Percentiles rank a stretch among this genome's conserved stretches.
Evolutionary conservation across 1,140 invertebrate genomes (phyloP).

Genomic region (Mesaphorura yosii): DNA sequence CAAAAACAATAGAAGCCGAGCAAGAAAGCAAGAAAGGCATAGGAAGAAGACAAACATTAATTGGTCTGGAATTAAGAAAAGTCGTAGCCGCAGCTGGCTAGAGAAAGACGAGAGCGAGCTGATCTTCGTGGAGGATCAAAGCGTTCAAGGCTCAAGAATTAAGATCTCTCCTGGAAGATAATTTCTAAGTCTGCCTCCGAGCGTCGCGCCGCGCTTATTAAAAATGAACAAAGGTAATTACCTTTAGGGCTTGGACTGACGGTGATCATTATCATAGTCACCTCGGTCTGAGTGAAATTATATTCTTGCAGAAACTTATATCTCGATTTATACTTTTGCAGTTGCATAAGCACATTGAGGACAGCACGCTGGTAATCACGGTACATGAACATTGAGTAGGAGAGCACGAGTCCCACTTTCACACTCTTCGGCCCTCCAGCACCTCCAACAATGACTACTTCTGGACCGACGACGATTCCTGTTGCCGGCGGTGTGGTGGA

Average conservation of each 20-base stretch:
- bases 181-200: too few relatives aligned
- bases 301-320: constrained; percentile 51
- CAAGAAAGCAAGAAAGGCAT: too few relatives aligned
- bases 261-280: constrained; percentile 53
- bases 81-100: too few relatives aligned
- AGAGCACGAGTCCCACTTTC: constrained; percentile 53
- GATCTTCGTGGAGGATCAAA: too few relatives aligned
- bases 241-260: constrained; percentile 64
- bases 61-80: too few relatives aligned
- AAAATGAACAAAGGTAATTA: constrained; percentile 40
- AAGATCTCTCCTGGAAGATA: too few relatives aligned
- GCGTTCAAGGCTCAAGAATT: too few relatives aligned
- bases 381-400: constrained; percentile 59
- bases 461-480: background rate
- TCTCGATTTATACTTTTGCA: constrained; percentile 47
- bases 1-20: too few relatives aligned
- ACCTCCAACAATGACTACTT: background rate
- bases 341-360: constrained; percentile 46
- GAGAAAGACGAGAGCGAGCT: too few relatives aligned
- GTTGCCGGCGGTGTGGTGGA: background rate
- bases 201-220: too few relatives aligned
- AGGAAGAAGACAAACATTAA: too few relatives aligned
- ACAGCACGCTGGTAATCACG: constrained; percentile 57
- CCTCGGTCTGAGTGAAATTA: constrained; percentile 47
- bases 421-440: constrained; percentile 25